A percentile compares a stretch with the other conserved stretches of the same genome.
phyloP scores from a whole-genome alignment of 2,888 invertebrate species.

The Coelinius sp. region DNA sequence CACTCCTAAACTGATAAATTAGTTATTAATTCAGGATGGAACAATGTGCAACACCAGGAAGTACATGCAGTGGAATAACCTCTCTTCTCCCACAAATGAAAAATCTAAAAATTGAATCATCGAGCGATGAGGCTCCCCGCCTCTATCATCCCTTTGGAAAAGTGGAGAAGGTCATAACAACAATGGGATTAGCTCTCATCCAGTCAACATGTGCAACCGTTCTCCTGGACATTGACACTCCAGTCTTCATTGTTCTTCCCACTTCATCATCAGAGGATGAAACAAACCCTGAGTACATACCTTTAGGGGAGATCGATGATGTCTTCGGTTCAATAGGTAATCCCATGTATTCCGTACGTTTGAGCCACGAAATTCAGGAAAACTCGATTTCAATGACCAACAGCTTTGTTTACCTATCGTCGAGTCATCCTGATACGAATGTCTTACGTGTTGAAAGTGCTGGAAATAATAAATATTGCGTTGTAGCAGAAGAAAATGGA shows the following conservation, averaged over 20 bases:
- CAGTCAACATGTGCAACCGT: constrained; percentile 33
- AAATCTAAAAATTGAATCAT: neutral
- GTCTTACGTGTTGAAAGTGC: constrained; percentile 36
- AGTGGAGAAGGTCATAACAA: constrained; percentile 39
- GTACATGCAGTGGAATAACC: neutral
- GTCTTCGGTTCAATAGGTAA: constrained; percentile 46
- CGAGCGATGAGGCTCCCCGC: neutral
- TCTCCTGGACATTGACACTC: constrained; percentile 45
- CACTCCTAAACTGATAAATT: neutral
- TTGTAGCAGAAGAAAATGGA: neutral
- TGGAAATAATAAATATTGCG: constrained; percentile 1
- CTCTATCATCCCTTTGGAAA: constrained; percentile 27
- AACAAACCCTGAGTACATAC: constrained; percentile 7
- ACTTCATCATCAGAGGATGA: neutral
- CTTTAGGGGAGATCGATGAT: constrained; percentile 48
- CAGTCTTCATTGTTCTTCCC: constrained; percentile 38
- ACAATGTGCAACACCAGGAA: neutral
- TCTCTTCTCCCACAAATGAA: neutral
- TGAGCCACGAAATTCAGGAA: neutral
- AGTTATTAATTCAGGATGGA: neutral
- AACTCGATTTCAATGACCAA: neutral
- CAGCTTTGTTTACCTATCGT: constrained; percentile 39
- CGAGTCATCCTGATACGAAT: constrained; percentile 39
- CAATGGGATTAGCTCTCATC: constrained; percentile 36
- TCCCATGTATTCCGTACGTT: constrained; percentile 44